Evolutionary conservation across 1,140 invertebrate genomes (phyloP), one percentile per base, ranked within the genome.

Genomic region (Anthonomus grandis): DNA sequence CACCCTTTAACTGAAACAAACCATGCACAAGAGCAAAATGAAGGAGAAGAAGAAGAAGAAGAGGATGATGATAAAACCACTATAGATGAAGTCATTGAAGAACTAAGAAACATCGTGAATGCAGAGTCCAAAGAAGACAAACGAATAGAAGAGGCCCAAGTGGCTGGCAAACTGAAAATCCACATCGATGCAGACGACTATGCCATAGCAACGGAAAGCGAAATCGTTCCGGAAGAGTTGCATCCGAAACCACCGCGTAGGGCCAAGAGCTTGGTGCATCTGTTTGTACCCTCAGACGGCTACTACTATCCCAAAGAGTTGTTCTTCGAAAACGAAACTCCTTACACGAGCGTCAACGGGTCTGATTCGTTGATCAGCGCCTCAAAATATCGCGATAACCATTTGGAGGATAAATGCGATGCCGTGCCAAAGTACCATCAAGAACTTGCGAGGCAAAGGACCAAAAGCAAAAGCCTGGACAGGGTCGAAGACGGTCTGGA

Each of bases 61-160:
- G 85, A 87, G 41, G 86, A 89, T 63, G 86, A 87, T 42, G 87
- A n/a, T n/a, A n/a, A 91, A 74, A 89, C 86, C 0, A 91, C 89
- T 12, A 91, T 93, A 44, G 90, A 91, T 61, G 89, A 91, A 74
- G 89, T 91, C 0, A 91, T 92, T 64, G 87, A 90, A 70, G 89
- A 91, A 68, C 71, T 93, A 22, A 79, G 86, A 61, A 91, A 90
- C 62, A 90, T 91, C 45, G 86, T 91, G 0, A 91, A 89, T 67
- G 86, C 91, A 54, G 89, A 87, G 0, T 87, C 91, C 75, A 82
- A 81, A 0, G 85, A 90, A 65, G 79, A 86, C 62, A 56, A 72
- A 57, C 57, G 60, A 56, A 64, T 65, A 2, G 64, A 68, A 42
- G 59, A 68, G 53, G 62, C 60, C 0, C 63, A 67, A 39, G 50